Base-by-base conservation (phyloP, 2,113 vertebrate genomes). In the Machaerirhynchus nigripectus region DNA sequence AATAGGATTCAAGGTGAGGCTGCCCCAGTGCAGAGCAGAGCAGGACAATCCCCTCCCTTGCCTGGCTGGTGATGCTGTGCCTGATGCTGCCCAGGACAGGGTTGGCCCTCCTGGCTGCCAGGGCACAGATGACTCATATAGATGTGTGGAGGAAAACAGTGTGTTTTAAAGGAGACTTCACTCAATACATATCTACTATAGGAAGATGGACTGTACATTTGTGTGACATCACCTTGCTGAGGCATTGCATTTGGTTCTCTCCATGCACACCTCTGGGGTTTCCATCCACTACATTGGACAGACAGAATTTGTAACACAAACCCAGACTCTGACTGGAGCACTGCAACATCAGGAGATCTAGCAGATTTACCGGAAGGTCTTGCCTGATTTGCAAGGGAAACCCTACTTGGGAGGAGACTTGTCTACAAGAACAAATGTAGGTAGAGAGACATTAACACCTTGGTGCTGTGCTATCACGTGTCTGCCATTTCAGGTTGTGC, bases 41-140 rank as follows among this genome's bases (percentile, higher is more conserved):
- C 3, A 2, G 50, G 8, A 81, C 8, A 74, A 44, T 52, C 22
- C 39, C 33, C 22, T 65, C 37, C 5, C 44, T 65, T 22, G 10
- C 22, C 44, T 0, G 0, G 27, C 18, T 81, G 37, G 5, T 0
- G 0, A 44, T 44, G 37, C 31, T 65, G 44, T 37, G 12, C 27
- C 52, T 44, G 26, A 42, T 33, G 76, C 4, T 0, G 17, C 30
- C 21, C 20, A 56, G 42, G 26, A 37, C 22, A 31, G 1, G 10
- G 9, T 1, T 52, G 14, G 13, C 11, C 6, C 8, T 50, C 19
- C 22, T 50, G 59, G 3, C n/a, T 55, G n/a, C 33, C 27, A 16
- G 18, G 27, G 12, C 37, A 56, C 18, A 11, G 15, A 7, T 50
- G 52, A 1, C 22, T 50, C 26, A 57, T 22, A 27, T 0, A 39